A percentile compares a stretch with the other conserved stretches of the same genome.
Conservation (phyloP, 2,113 vertebrate species). For the Rhombomys opimus region DNA sequence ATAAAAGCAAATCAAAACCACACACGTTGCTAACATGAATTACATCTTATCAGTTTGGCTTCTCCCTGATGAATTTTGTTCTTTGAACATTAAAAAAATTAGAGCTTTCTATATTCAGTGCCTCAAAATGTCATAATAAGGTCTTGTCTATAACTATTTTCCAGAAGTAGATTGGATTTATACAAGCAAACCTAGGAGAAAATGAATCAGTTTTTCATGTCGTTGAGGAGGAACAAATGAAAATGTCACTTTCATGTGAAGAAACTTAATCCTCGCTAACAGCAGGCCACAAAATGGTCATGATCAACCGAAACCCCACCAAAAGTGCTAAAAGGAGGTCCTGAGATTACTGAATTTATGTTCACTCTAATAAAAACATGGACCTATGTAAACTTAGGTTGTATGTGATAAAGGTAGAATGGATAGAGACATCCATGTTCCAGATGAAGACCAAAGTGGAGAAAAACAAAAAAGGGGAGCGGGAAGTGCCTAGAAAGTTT, state of each 20-base stretch:
- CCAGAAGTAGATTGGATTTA: slow-evolving; percentile 28
- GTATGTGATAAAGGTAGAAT: not conserved
- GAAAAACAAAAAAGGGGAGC: not conserved
- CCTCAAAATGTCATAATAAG: slow-evolving; percentile 49
- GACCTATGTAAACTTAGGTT: not conserved
- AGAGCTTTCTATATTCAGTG: not conserved
- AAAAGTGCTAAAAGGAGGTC: not conserved
- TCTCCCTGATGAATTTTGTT: slow-evolving; percentile 27
- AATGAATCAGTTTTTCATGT: not conserved
- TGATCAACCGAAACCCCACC: not conserved
- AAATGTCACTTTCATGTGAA: not conserved
- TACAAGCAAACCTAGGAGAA: not conserved
- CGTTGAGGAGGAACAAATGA: slow-evolving; percentile 28
- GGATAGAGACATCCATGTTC: not conserved
- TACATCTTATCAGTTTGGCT: slow-evolving; percentile 5
- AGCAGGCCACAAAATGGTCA: not conserved
- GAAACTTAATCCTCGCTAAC: not conserved
- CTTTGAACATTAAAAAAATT: slow-evolving; percentile 53
- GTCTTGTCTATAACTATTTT: slow-evolving; percentile 61
- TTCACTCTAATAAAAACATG: not conserved
- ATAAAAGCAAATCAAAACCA: slow-evolving; percentile 32
- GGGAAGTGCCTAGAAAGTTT: slow-evolving; percentile 22
- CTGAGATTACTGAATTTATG: not conserved
- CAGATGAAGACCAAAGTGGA: not conserved
- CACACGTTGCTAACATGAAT: slow-evolving; percentile 56